phyloP scores from a whole-genome alignment of 2,888 invertebrate genomes.

The Slavum lentiscoides region DNA sequence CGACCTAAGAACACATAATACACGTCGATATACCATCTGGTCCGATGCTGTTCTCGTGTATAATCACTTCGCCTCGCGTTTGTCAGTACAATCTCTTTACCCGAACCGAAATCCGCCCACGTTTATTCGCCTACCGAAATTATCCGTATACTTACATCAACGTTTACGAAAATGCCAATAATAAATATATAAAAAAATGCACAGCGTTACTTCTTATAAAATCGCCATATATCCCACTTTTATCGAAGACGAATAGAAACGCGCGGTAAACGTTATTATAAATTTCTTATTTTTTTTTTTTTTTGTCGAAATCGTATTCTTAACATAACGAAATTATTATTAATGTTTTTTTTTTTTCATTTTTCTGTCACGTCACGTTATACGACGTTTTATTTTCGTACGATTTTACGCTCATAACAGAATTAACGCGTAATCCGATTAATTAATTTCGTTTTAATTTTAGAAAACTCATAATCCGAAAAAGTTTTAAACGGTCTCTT shows the following conservation, averaged over 20 bases:
- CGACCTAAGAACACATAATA: background rate
- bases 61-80: slow-evolving; percentile 23
- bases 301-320: too few species aligned
- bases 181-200: too few species aligned
- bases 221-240: too few species aligned
- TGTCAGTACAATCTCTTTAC: slow-evolving; percentile 1
- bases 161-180: too few species aligned
- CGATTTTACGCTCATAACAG: slow-evolving; percentile 14
- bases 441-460: slow-evolving; percentile 37
- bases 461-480: slow-evolving; percentile 38
- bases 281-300: too few species aligned
- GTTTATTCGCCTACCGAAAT: slow-evolving; percentile 11
- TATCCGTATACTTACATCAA: too few species aligned
- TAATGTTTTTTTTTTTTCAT: background rate
- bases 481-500: slow-evolving; percentile 33
- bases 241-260: too few species aligned
- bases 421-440: slow-evolving; percentile 20
- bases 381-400: background rate
- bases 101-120: slow-evolving; percentile 25
- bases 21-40: slow-evolving; percentile 14
- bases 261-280: too few species aligned
- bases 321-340: background rate
- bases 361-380: background rate
- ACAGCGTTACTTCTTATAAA: too few species aligned
- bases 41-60: background rate